Conservation (phyloP, 2,888 invertebrate species). For the Sphaerophoria rueppellii region DNA sequence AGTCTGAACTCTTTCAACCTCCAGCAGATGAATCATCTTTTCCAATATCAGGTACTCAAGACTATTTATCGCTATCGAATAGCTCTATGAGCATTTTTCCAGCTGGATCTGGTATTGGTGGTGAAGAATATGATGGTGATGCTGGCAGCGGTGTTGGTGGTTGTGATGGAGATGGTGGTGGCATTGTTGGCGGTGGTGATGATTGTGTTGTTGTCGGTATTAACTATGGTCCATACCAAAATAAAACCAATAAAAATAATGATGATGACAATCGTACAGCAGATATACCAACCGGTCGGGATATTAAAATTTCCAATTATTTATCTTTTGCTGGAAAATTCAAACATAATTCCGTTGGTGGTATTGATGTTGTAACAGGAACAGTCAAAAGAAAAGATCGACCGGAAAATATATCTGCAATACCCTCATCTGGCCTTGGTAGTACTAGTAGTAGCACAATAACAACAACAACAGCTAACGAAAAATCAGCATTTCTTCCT, state of each 20-base stretch:
- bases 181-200: too few relatives aligned
- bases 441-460: constrained; percentile 2
- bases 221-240: too few relatives aligned
- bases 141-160: too few relatives aligned
- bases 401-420: constrained; percentile 23
- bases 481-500: constrained; percentile 58
- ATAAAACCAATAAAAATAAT: too few relatives aligned
- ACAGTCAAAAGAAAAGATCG: constrained; percentile 11
- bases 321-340: constrained; percentile 81
- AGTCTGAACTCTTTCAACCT: constrained; percentile 71
- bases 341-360: constrained; percentile 74
- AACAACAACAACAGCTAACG: constrained; percentile 16
- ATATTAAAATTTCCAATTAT: constrained; percentile 73
- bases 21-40: constrained; percentile 73
- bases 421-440: constrained; percentile 15
- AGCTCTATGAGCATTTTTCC: constrained; percentile 79
- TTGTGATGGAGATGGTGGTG: too few relatives aligned
- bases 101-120: constrained; percentile 50
- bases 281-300: constrained; percentile 36
- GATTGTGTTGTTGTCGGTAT: too few relatives aligned
- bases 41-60: constrained; percentile 73
- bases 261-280: constrained; percentile 42
- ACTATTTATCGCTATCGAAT: constrained; percentile 74
- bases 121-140: constrained; percentile 23
- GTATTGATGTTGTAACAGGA: constrained; percentile 40